These are phyloP conservation scores for Heliconius melpomene DNA, from an alignment of 1,140 invertebrate genomes.

Conservation along the genomic window DNA sequence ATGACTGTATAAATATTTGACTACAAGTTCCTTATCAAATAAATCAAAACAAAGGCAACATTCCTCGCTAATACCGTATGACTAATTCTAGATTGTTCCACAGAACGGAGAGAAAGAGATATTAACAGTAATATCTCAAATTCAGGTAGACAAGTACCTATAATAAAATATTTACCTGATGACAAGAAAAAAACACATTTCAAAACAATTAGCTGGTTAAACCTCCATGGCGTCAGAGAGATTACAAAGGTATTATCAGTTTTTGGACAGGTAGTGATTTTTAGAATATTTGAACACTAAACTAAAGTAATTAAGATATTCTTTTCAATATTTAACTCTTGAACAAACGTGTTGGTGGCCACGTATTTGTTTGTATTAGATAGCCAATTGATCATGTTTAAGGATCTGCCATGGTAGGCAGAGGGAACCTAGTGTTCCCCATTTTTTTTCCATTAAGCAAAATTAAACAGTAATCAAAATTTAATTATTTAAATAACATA, in stretches of 20 bases:
- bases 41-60: constrained; percentile 25
- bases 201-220: constrained; percentile 75
- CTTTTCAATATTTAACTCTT: constrained; percentile 24
- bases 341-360: constrained; percentile 57
- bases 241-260: constrained; percentile 77
- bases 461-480: not conserved
- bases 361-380: constrained; percentile 69
- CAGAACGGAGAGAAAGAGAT: not conserved
- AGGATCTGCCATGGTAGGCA: constrained; percentile 43
- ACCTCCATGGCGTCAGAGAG: constrained; percentile 72
- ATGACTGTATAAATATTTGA: not conserved
- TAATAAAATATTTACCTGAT: constrained; percentile 71
- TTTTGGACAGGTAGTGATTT: constrained; percentile 48
- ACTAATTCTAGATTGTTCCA: constrained; percentile 28
- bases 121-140: constrained; percentile 53
- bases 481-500: constrained; percentile 32
- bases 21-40: constrained; percentile 7
- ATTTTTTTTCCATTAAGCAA: too few relatives aligned
- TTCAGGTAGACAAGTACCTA: constrained; percentile 69
- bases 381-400: constrained; percentile 72
- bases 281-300: constrained; percentile 42
- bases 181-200: constrained; percentile 58
- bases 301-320: constrained; percentile 33
- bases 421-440: not conserved
- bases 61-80: constrained; percentile 17